Conservation (phyloP, 2,797 vertebrate species). For the Pithecia hirsuta region DNA sequence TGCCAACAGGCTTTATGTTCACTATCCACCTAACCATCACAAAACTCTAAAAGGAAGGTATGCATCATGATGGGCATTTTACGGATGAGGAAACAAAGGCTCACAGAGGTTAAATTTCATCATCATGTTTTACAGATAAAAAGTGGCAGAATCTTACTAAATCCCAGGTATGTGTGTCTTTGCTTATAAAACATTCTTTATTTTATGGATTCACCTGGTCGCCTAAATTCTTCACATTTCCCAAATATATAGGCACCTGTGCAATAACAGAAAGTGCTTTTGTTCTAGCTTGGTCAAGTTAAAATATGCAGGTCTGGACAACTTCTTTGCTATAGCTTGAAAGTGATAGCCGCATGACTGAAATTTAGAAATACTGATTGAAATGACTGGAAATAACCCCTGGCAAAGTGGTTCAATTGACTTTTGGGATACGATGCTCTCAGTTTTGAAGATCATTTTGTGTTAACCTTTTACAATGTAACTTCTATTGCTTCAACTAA, state of each 20-base stretch:
- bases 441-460: constrained; percentile 42
- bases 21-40: background rate
- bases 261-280: background rate
- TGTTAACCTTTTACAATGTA: constrained; percentile 28
- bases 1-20: background rate
- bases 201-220: background rate
- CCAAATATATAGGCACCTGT: background rate
- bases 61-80: background rate
- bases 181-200: background rate
- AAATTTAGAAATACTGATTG: background rate
- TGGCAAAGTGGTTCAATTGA: constrained; percentile 13
- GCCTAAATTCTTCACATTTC: background rate
- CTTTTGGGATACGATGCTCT: constrained; percentile 36
- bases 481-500: background rate
- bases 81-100: background rate
- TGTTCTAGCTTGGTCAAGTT: background rate
- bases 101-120: constrained; percentile 4
- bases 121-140: background rate
- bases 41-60: background rate
- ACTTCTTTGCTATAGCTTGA: background rate
- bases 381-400: constrained; percentile 38
- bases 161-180: background rate
- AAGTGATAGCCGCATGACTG: background rate
- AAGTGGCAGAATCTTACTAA: constrained; percentile 27
- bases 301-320: constrained; percentile 18